Evolutionary conservation across 2,113 vertebrate genomes (phyloP).

Genomic region (Neogale vison): DNA sequence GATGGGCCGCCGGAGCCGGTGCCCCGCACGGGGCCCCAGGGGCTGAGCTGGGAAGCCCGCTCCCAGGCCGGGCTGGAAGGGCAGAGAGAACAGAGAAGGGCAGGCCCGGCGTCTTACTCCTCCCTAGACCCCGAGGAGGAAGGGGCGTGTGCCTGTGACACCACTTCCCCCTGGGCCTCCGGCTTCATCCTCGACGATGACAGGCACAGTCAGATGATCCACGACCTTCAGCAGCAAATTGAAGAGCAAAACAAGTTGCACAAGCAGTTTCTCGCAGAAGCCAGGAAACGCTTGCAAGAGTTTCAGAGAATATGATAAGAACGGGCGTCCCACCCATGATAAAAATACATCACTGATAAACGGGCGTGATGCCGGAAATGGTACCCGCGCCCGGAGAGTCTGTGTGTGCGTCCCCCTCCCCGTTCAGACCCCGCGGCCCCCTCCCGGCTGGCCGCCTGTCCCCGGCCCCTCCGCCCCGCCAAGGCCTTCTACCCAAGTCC

Average conservation of each 20-base stretch:
- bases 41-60: slow-evolving; percentile 20
- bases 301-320: slow-evolving; percentile 45
- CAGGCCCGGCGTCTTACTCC: not conserved
- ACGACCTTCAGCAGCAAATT: slow-evolving; percentile 47
- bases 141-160: accelerated
- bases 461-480: accelerated
- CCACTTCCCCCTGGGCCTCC: accelerated
- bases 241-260: slow-evolving; percentile 50
- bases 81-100: not conserved
- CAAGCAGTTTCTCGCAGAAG: slow-evolving; percentile 63
- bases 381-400: not conserved
- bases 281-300: slow-evolving; percentile 65
- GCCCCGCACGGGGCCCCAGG: accelerated
- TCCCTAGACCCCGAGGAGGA: accelerated
- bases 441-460: not conserved
- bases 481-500: not conserved
- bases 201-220: not conserved
- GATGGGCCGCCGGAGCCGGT: not conserved
- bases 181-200: accelerated
- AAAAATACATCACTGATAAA: not conserved
- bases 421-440: not conserved
- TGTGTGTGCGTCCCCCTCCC: not conserved
- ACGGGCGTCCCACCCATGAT: accelerated
- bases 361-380: accelerated
- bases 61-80: not conserved